Evolutionary conservation across 2,113 vertebrate genomes (phyloP).

Genomic region (Rhagologus leucostigma): DNA sequence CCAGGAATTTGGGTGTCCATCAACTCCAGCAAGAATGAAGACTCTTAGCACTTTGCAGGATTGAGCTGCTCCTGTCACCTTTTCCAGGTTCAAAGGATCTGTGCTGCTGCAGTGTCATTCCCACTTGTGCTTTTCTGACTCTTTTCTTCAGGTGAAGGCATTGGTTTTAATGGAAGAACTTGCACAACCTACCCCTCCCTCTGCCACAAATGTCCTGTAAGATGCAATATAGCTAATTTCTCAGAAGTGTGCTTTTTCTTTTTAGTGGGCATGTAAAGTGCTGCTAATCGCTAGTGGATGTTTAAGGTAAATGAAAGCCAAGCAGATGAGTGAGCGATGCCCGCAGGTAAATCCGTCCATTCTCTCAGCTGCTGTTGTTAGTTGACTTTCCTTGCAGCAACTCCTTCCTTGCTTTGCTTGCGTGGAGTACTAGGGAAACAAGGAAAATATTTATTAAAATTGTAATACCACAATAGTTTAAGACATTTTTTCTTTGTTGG

Average conservation of each 20-base stretch:
- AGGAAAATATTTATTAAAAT: not conserved
- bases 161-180: not conserved
- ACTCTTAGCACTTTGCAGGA: not conserved
- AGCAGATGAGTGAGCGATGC: not conserved
- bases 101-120: not conserved
- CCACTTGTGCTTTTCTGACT: not conserved
- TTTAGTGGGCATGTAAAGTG: not conserved
- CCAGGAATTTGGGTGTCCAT: not conserved
- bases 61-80: not conserved
- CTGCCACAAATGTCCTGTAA: not conserved
- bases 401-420: not conserved
- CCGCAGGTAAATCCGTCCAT: not conserved
- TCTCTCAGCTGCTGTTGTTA: not conserved
- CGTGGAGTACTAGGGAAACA: not conserved
- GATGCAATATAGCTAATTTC: not conserved
- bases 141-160: not conserved
- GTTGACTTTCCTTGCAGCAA: not conserved
- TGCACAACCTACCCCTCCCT: not conserved
- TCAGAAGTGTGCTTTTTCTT: not conserved
- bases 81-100: not conserved
- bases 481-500: not conserved
- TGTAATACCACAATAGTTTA: not conserved
- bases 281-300: not conserved
- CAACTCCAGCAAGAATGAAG: not conserved
- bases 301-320: not conserved